These are phyloP conservation scores for Theocolax elegans DNA, from an alignment of 1,140 invertebrate species.

Conservation along the genomic window DNA sequence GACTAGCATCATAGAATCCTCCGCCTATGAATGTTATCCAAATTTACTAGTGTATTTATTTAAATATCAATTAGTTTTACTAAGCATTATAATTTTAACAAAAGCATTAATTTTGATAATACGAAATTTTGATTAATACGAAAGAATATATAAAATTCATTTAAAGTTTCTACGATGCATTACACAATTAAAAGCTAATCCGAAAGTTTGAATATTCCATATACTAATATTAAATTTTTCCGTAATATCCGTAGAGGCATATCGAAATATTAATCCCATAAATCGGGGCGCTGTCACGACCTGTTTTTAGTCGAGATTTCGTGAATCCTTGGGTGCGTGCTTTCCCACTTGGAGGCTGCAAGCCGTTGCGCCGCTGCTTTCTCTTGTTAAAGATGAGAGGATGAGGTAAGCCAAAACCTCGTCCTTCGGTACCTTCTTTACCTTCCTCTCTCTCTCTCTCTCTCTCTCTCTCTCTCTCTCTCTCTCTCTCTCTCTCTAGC, in stretches of 20 bases:
- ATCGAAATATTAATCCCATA: slow-evolving; percentile 35
- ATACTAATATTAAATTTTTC: slow-evolving; percentile 24
- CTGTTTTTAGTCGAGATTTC: slow-evolving; percentile 30
- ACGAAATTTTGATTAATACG: too few species aligned
- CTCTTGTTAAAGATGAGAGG: slow-evolving; percentile 20
- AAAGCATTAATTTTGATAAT: too few species aligned
- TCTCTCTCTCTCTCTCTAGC: slow-evolving; percentile 30
- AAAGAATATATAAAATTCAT: too few species aligned
- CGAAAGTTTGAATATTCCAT: too few species aligned
- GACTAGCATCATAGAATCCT: slow-evolving; percentile 9
- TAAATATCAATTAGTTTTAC: background rate
- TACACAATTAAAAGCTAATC: too few species aligned
- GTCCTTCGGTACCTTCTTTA: slow-evolving; percentile 11
- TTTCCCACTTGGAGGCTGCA: background rate
- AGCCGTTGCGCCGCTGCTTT: slow-evolving; percentile 3
- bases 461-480: slow-evolving; percentile 16
- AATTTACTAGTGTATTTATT: too few species aligned
- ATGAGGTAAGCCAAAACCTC: slow-evolving; percentile 28
- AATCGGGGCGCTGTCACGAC: slow-evolving; percentile 8
- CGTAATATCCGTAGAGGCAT: background rate
- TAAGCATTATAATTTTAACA: background rate
- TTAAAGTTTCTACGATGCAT: too few species aligned
- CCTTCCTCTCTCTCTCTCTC: slow-evolving; percentile 33
- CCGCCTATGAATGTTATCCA: background rate
- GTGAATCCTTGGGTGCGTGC: slow-evolving; percentile 5